Base-by-base conservation (phyloP, 2,113 vertebrate species). In the Oryzias javanicus region DNA sequence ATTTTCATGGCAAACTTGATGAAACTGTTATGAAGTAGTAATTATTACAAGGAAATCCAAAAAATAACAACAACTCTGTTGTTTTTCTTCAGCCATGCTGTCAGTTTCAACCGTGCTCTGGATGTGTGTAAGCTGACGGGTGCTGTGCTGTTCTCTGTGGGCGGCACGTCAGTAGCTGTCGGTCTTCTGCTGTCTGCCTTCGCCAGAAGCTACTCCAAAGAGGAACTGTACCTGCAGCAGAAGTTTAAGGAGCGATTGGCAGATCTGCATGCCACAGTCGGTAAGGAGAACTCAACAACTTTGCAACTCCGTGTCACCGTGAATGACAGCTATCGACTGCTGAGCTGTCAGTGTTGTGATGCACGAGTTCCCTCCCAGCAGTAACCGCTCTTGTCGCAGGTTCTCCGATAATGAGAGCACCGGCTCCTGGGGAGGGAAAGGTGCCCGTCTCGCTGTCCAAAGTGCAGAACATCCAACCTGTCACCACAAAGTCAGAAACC, bases 391-490 rank as follows among this genome's bases (percentile, higher is more conserved):
- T 49, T 56, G 2, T 52, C 24, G 13, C 64, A 89, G 88, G 84
- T 70, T 71, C 91, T 49, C 95, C 95, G 3, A 75, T 98, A 46
- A 96, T 93, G 55, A 95, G 93, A 88, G 91, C 93, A 14, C 96
- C 95, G 0, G 91, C 93, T 13, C 95, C 93, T 0, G 94, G 96
- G 60, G 94, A 96, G 62, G 91, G 92, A 40, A 97, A 95, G 72
- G 94, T 99, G 62, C 97, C 97, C 0, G 93, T 96, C 77, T 98
- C 96, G 44, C 88, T 99, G 85, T 96, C 97, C 83, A 96, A 91
- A 90, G 94, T 98, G 71, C 96, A 98, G 53, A 99, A 93, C 56
- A 91, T 99, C 76, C 97, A 99, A 64, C 97, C 97, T 44, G 67
- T 81, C 2, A 83, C 40, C 56, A 49, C 79, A 19, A 88, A 87